Percentiles rank a stretch among this genome's conserved stretches.
Evolutionary conservation across 92 coral and sea anemone genomes (phyloP).

Genomic region (Porites cylindrica): DNA sequence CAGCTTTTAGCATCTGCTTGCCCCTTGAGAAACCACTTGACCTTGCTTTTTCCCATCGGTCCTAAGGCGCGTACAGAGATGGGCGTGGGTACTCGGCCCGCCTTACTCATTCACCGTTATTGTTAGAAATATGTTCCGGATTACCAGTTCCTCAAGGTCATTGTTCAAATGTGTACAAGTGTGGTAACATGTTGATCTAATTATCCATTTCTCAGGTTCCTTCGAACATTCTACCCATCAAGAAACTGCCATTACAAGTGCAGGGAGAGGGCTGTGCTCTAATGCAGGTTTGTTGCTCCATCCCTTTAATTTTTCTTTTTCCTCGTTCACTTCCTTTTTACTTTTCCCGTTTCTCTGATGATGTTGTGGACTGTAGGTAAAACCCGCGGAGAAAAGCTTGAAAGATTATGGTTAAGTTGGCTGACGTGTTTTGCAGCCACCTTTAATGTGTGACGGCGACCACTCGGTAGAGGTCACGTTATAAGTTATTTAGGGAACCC

Average conservation of each 20-base stretch:
- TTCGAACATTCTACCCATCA: constrained; percentile 60
- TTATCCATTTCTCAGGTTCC: constrained; percentile 61
- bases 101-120: background rate
- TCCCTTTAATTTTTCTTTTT: background rate
- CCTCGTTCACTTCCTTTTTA: background rate
- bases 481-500: too few relatives aligned
- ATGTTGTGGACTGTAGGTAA: too few relatives aligned
- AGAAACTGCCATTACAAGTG: constrained; percentile 62
- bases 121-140: background rate
- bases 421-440: too few relatives aligned
- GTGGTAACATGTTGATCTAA: background rate
- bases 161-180: background rate
- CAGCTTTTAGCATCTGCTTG: background rate
- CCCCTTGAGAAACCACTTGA: background rate
- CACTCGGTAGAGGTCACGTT: too few relatives aligned
- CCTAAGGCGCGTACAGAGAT: too few relatives aligned
- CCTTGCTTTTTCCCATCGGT: too few relatives aligned
- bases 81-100: too few relatives aligned
- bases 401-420: too few relatives aligned
- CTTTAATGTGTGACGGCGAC: too few relatives aligned
- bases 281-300: constrained; percentile 74
- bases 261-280: constrained; percentile 88
- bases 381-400: too few relatives aligned
- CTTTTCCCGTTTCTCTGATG: background rate
- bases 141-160: background rate